Conservation (phyloP, 2,888 invertebrate genomes). For the Parapristionchus giblindavisi region DNA sequence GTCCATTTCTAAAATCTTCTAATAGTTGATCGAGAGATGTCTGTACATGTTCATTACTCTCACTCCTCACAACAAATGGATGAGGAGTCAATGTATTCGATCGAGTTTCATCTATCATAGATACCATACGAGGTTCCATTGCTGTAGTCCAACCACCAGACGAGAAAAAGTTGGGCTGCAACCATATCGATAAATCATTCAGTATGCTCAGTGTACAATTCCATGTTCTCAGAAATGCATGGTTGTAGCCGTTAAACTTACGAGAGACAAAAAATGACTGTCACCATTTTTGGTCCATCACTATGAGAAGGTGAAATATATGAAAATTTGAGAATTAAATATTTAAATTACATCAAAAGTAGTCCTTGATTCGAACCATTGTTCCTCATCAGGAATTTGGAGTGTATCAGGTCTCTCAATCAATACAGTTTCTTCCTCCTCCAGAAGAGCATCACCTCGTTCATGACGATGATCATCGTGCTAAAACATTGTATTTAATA, state of each 20-base stretch:
- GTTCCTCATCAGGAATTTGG: conserved; percentile 27
- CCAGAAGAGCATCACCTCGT: conserved; percentile 9
- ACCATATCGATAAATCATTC: background rate
- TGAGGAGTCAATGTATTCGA: conserved; percentile 21
- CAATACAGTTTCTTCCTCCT: conserved; percentile 31
- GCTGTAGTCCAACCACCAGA: conserved; percentile 18
- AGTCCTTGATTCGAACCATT: conserved; percentile 34
- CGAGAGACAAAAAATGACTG: background rate
- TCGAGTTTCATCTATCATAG: conserved; percentile 24
- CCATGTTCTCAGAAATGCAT: conserved; percentile 3
- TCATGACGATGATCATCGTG: conserved; percentile 3
- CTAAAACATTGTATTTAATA: no score
- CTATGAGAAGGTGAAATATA: background rate
- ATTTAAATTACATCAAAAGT: conserved; percentile 12
- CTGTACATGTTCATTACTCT: conserved; percentile 24
- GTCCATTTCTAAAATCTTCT: conserved; percentile 28
- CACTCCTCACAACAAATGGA: background rate
- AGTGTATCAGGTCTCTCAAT: conserved; percentile 24
- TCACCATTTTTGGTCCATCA: background rate
- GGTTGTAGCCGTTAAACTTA: background rate
- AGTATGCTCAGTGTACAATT: no score
- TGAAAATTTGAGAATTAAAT: background rate
- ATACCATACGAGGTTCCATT: background rate
- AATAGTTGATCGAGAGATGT: conserved; percentile 20
- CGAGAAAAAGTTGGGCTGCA: background rate